Conservation (phyloP, 2,113 vertebrate species). For the Caranx melampygus region DNA sequence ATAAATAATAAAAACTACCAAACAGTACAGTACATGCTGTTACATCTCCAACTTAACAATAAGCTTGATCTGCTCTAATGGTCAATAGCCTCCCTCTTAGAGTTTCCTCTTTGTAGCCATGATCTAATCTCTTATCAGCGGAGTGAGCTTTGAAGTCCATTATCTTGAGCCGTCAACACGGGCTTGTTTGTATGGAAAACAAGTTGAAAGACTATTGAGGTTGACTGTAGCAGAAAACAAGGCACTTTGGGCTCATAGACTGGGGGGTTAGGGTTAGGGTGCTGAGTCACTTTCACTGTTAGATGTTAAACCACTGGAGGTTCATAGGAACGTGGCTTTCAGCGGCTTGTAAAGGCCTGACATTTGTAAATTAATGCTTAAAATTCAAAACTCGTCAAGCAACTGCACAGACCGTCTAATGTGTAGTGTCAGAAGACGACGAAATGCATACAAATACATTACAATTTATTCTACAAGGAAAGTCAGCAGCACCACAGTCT, state of each 20-base stretch:
- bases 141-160: slow-evolving; percentile 41
- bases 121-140: slow-evolving; percentile 36
- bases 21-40: too few species aligned
- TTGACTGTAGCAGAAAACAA: slow-evolving; percentile 20
- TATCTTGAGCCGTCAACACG: slow-evolving; percentile 53
- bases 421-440: neutral
- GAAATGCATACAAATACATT: neutral
- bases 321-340: neutral
- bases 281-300: neutral
- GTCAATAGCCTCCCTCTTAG: slow-evolving; percentile 18
- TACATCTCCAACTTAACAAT: neutral
- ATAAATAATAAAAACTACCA: too few species aligned
- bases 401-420: neutral
- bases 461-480: neutral
- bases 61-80: slow-evolving; percentile 39
- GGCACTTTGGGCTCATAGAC: slow-evolving; percentile 26
- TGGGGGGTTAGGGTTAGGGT: neutral
- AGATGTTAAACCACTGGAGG: neutral
- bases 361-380: neutral
- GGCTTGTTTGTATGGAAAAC: slow-evolving; percentile 37
- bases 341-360: neutral
- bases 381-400: neutral
- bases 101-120: slow-evolving; percentile 32
- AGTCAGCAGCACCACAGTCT: neutral
- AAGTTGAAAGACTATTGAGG: slow-evolving; percentile 27